Base-by-base conservation (phyloP, 2,113 vertebrate species). In the Romanogobio albipinnatus region DNA sequence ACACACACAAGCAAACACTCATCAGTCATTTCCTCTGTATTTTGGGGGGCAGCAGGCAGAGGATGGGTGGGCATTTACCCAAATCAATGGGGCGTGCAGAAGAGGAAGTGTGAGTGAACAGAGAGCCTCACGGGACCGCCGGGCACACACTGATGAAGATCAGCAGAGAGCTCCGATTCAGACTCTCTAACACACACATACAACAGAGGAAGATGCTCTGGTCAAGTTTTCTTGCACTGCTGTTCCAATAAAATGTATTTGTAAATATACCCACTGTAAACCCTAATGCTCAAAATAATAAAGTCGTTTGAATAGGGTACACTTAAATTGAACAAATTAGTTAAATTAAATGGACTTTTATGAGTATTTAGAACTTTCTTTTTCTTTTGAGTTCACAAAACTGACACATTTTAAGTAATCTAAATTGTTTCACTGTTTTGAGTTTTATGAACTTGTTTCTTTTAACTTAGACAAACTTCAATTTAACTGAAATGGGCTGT, bases 31-130 rank as follows among this genome's bases (percentile, higher is more conserved):
- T 78, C 43, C 58, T 51, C 47, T 39, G 19, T 5, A 36, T 49
- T 29, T 29, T 51, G 77, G 45, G 49, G 49, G 78, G 77, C 75
- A 56, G 29, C 51, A 68, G 79, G 68, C 61, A 75, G 62, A 81
- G 53, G 78, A 59, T 73, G 78, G 3, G 84, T 56, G 81, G 79
- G 56, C 85, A 76, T 84, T 85, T 89, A 79, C 56, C 33, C 88
- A 70, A 68, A 84, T 87, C 79, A 71, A 53, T 87, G 85, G 83
- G 75, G 82, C 58, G 36, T 86, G 84, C 33, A 84, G 49, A 6
- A 75, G 62, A 73, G 62, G 82, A 51, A 86, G 71, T n/a, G 58
- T 24, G 26, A 68, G 82, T 70, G 61, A 78, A 76, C 81, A 9
- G 77, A 61, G 76, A 86, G 43, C 26, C 73, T 61, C n/a, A 3